phyloP scores from a whole-genome alignment of 2,113 vertebrate species.

The Stomatorhinus ivindoensis region DNA sequence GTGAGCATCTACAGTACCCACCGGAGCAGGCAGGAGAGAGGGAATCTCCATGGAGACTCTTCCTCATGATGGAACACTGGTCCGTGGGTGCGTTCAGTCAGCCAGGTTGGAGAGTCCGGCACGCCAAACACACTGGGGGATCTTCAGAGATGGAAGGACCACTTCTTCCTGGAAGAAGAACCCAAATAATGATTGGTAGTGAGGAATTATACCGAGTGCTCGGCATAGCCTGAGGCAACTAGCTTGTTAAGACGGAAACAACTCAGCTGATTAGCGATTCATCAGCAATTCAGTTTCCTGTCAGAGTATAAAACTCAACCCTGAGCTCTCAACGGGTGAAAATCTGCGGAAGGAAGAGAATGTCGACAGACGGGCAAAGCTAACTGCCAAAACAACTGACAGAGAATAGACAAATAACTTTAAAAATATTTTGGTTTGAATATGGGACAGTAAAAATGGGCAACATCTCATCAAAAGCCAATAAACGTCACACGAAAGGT shows the following conservation, averaged over 20 bases:
- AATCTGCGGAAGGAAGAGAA: not conserved
- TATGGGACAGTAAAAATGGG: not conserved
- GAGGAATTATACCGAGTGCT: not conserved
- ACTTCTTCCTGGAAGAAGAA: constrained; percentile 10
- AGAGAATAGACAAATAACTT: not conserved
- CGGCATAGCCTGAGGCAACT: not conserved
- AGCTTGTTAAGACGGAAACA: constrained; percentile 8
- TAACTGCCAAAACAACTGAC: not conserved
- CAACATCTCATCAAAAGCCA: not conserved
- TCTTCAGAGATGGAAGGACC: not conserved
- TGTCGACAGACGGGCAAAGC: not conserved
- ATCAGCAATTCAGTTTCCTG: constrained; percentile 4
- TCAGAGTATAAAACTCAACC: not conserved
- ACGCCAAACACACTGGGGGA: not conserved
- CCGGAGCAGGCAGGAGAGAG: constrained; percentile 58
- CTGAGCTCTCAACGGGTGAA: not conserved
- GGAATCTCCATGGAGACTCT: constrained; percentile 56
- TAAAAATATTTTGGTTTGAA: not conserved
- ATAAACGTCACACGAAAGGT: not conserved
- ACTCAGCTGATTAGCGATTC: not conserved
- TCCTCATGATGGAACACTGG: constrained; percentile 68
- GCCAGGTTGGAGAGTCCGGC: not conserved
- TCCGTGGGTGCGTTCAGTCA: constrained; percentile 32
- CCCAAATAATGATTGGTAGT: not conserved
- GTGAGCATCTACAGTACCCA: constrained; percentile 53